phyloP scores from a whole-genome alignment of 2,888 invertebrate genomes.

The Sepioteuthis lessoniana region DNA sequence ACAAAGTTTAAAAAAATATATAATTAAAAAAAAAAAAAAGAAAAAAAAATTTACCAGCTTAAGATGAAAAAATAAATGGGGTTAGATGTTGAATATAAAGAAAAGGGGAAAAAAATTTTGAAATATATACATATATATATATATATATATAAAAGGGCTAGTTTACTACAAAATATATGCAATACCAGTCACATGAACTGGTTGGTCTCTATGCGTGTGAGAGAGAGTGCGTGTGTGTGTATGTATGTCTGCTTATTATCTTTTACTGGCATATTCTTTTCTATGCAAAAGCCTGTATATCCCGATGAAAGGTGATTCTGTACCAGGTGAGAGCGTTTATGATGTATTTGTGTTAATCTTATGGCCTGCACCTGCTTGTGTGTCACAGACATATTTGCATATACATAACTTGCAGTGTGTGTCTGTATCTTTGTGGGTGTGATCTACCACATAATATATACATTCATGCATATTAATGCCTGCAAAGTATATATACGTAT shows the following conservation, averaged over 20 bases:
- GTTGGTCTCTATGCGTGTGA: too few relatives aligned
- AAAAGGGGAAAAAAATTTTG: neutral
- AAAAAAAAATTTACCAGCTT: neutral
- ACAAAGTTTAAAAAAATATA: too few relatives aligned
- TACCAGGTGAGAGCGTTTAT: neutral
- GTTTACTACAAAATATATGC: neutral
- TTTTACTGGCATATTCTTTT: neutral
- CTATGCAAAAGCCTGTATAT: neutral
- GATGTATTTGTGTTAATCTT: neutral
- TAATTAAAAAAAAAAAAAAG: neutral
- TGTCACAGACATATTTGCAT: neutral
- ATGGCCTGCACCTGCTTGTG: neutral
- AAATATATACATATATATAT: neutral
- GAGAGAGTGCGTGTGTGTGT: too few relatives aligned
- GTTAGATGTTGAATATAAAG: neutral
- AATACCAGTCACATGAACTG: neutral
- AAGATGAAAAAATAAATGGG: neutral
- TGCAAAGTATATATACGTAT: neutral
- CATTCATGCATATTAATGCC: neutral
- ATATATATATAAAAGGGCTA: too few relatives aligned
- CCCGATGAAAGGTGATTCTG: neutral
- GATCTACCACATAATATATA: neutral
- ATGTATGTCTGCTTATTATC: neutral
- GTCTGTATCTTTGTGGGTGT: neutral
- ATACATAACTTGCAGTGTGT: neutral